phyloP scores from a whole-genome alignment of 2,113 vertebrate species.

The Catharus fuscescens region DNA sequence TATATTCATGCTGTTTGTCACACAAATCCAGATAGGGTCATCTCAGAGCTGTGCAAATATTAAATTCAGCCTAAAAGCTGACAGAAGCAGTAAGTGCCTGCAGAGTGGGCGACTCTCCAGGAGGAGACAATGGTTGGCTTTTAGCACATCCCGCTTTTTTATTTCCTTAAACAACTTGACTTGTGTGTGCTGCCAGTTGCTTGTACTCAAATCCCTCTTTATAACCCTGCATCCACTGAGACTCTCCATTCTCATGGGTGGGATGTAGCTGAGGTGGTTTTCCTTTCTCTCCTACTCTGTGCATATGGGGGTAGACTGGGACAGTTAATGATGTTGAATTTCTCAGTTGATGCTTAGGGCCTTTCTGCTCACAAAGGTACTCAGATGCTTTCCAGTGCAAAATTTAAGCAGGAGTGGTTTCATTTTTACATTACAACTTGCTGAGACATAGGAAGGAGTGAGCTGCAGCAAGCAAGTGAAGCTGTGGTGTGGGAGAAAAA shows the following conservation, averaged over 20 bases:
- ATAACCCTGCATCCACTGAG: neutral
- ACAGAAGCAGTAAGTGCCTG: conserved; percentile 16
- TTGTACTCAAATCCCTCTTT: neutral
- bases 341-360: neutral
- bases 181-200: neutral
- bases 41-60: neutral
- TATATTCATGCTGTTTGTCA: neutral
- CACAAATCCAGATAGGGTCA: neutral
- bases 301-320: neutral
- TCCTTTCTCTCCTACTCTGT: neutral
- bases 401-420: neutral
- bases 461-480: neutral
- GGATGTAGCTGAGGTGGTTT: neutral
- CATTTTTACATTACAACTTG: neutral
- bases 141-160: neutral
- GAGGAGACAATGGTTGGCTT: conserved; percentile 51
- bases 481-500: neutral
- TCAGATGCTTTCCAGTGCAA: neutral
- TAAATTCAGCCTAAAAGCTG: neutral
- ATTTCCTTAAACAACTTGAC: conserved; percentile 19
- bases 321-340: neutral
- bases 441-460: neutral
- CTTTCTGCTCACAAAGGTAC: neutral
- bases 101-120: neutral
- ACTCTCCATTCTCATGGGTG: neutral